Evolutionary conservation across 2,113 vertebrate species (phyloP).

Genomic region (Puffinus mauretanicus): DNA sequence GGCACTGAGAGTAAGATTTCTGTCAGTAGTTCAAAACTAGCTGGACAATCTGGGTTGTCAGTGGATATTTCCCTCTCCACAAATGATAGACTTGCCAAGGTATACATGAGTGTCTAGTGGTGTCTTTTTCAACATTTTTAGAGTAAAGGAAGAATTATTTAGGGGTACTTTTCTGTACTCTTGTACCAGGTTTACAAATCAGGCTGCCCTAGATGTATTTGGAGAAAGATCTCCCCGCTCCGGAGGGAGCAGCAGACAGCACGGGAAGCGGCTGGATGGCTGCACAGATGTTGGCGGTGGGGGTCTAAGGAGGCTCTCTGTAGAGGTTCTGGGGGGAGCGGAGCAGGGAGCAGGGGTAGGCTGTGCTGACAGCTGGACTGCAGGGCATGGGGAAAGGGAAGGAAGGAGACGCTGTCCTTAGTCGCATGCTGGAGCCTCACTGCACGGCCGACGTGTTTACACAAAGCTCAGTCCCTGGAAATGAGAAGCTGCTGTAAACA

Average conservation of each 20-base stretch:
- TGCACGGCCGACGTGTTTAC: background rate
- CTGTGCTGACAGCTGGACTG: background rate
- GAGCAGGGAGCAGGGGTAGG: background rate
- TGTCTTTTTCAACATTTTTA: background rate
- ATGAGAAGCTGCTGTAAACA: slow-evolving; percentile 7
- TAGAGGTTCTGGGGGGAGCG: background rate
- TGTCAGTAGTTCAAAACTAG: background rate
- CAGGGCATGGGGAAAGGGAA: background rate
- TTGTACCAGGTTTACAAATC: background rate
- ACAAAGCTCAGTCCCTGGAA: background rate
- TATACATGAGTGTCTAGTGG: background rate
- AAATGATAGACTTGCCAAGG: background rate
- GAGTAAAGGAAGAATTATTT: background rate
- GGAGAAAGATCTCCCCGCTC: background rate
- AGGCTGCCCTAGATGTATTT: background rate
- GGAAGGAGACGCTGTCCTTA: background rate
- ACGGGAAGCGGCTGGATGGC: background rate
- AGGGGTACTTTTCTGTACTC: background rate
- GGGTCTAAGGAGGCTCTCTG: background rate
- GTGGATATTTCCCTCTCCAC: background rate
- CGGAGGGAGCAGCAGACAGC: rapidly evolving
- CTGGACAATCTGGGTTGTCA: background rate
- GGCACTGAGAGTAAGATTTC: background rate
- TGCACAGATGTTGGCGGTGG: rapidly evolving
- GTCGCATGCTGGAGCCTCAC: rapidly evolving